Percentiles rank a stretch among this genome's conserved stretches.
Conservation (phyloP, 2,797 vertebrate species). For the Hippoglossus hippoglossus region DNA sequence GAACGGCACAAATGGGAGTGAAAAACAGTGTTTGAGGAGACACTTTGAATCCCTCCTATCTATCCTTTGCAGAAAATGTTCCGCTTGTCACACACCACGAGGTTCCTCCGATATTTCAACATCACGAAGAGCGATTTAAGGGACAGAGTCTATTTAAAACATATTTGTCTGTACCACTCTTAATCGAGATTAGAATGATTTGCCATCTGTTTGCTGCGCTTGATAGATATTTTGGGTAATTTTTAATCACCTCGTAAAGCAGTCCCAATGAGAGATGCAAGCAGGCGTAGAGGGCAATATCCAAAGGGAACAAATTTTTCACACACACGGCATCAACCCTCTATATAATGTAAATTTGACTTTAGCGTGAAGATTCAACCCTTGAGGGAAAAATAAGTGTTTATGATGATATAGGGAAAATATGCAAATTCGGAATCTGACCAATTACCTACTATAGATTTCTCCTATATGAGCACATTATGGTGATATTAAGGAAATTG, state of each 20-base stretch:
- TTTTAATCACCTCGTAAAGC: constrained; percentile 31
- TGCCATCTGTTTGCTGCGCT: constrained; percentile 26
- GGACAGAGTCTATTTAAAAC: constrained; percentile 4
- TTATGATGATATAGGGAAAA: neutral
- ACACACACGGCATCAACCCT: neutral
- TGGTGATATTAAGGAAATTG: neutral
- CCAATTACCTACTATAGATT: neutral
- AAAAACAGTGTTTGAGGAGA: neutral
- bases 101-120: constrained; percentile 15
- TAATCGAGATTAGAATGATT: constrained; percentile 13
- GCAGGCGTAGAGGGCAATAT: neutral
- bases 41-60: neutral
- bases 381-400: constrained; percentile 7
- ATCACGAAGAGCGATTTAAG: constrained; percentile 1
- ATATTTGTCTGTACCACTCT: neutral
- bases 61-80: neutral
- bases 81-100: neutral
- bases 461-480: neutral
- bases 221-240: constrained; percentile 1
- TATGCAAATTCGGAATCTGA: neutral
- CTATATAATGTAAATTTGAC: neutral
- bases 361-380: constrained; percentile 8
- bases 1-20: constrained; percentile 10
- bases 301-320: neutral
- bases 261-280: neutral